These are phyloP conservation scores for Rachycentron canadum DNA, from an alignment of 2,797 vertebrate species.

Conservation along the genomic window DNA sequence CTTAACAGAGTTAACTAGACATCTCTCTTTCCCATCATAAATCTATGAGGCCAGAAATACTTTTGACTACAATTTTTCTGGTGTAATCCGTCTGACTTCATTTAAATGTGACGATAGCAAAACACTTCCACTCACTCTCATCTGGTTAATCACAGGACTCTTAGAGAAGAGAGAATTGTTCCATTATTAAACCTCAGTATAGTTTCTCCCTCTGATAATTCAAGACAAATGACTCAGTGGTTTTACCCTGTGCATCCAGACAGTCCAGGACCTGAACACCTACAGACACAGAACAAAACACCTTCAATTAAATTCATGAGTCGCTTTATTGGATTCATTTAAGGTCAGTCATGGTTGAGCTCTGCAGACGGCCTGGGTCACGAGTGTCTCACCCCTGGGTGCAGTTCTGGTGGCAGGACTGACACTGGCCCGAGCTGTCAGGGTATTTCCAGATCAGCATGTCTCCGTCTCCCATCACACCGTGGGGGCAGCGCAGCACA, in stretches of 20 bases:
- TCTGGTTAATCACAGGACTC: too few relatives aligned
- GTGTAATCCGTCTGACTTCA: too few relatives aligned
- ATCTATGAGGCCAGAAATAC: too few relatives aligned
- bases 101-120: too few relatives aligned
- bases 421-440: conserved; percentile 83
- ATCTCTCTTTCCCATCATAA: too few relatives aligned
- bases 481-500: conserved; percentile 87
- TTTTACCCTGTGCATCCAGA: conserved; percentile 87
- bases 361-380: background rate
- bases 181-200: too few relatives aligned
- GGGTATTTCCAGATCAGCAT: conserved; percentile 90
- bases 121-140: too few relatives aligned
- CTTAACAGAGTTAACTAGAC: too few relatives aligned
- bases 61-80: too few relatives aligned
- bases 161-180: too few relatives aligned
- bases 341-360: background rate
- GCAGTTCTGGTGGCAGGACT: conserved; percentile 91
- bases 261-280: conserved; percentile 90
- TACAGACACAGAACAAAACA: conserved; percentile 61
- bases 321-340: background rate
- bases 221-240: background rate
- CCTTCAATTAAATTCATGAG: too few relatives aligned
- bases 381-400: conserved; percentile 87
- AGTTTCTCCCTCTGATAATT: too few relatives aligned
- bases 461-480: conserved; percentile 85